Base-by-base conservation (phyloP, 2,888 invertebrate genomes). In the Microchrysa polita region DNA sequence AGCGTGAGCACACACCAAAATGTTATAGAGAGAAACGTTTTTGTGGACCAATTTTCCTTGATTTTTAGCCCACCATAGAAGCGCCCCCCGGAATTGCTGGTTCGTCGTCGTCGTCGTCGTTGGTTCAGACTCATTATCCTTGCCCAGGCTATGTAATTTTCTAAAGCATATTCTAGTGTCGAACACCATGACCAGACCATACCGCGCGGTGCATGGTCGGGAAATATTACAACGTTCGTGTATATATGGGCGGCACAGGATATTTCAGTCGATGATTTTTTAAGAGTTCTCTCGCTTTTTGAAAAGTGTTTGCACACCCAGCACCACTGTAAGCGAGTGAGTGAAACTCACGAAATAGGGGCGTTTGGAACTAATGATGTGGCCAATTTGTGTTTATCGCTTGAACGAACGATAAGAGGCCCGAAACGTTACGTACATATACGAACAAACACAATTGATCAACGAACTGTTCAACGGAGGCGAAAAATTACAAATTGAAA, bases 371-470 rank as follows among this genome's bases (percentile, higher is more conserved):
- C 72, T 72, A 72, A 72, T 72, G 72, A 72, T 72, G 72, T 72
- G 72, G 72, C 72, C 72, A 72, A 72, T 72, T 72, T 72, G 72
- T 48, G 59, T 72, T 72, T 60, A 72, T 69, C 69, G 55, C 69
- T 20, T 42, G 16, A 34, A 55, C 57, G 40, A 22, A 67, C 53
- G 67, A 69, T 55, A 69, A 52, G 57, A 27, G n/a, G 10, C 9
- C n/a, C 12, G 65, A 48, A n/a, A n/a, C n/a, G n/a, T n/a, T n/a
- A 34, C 27, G 27, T 34, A 48, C 48, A n/a, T n/a, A n/a, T n/a
- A n/a, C n/a, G n/a, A n/a, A n/a, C n/a, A n/a, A 48, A 48, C 48
- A 12, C 48, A 34, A 34, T 34, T 12, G 48, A 12, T 7, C 48
- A n/a, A n/a, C n/a, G n/a, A 48, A 48, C 14, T 12, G 48, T 48